phyloP scores from a whole-genome alignment of 2,888 invertebrate genomes.

The Rotaria sp. region DNA sequence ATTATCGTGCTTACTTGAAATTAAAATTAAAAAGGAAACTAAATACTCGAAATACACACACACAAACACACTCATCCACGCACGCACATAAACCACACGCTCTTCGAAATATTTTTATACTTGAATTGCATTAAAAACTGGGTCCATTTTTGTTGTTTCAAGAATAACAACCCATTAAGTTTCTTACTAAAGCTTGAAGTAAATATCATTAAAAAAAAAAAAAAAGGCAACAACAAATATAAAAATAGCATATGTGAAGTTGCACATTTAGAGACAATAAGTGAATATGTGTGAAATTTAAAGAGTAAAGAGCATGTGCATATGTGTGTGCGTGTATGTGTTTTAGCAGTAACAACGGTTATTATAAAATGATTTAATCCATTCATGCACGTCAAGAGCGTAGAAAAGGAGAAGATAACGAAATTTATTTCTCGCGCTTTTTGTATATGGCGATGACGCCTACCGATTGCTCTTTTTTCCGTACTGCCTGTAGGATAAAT shows the following conservation, averaged over 20 bases:
- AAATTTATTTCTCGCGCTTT: not conserved
- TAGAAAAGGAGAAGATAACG: not conserved
- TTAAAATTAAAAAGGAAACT: not conserved
- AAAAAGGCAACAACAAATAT: not conserved
- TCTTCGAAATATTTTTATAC: not conserved
- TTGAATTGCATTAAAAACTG: not conserved
- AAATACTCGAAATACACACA: not conserved
- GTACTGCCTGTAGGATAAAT: constrained; percentile 26
- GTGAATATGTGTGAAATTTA: not conserved
- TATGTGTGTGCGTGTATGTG: not conserved
- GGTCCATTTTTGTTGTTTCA: not conserved
- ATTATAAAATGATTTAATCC: not conserved
- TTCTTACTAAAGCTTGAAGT: not conserved
- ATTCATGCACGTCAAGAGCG: not conserved
- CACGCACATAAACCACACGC: not conserved
- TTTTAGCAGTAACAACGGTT: not conserved
- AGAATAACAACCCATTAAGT: not conserved
- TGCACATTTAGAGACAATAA: not conserved
- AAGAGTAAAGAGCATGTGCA: not conserved
- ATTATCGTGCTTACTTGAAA: not conserved
- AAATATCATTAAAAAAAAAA: not conserved
- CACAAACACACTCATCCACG: not conserved
- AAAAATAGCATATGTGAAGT: not conserved
- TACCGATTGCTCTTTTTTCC: constrained; percentile 24
- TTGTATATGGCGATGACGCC: not conserved